phyloP scores from a whole-genome alignment of 2,888 invertebrate genomes.

The Hoplodrina blanda region DNA sequence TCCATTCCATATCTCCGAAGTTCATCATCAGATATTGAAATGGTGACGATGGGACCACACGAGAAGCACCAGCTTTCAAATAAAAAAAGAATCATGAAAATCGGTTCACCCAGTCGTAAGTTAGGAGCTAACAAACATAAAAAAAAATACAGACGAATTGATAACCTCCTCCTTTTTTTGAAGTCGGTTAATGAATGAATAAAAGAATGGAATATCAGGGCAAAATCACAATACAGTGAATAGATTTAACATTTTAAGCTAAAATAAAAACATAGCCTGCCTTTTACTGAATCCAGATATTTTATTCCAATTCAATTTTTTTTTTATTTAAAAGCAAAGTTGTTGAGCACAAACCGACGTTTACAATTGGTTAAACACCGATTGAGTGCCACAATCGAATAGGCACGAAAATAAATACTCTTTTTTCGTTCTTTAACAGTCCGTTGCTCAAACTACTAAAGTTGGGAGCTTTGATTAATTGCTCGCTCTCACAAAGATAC shows the following conservation, averaged over 20 bases:
- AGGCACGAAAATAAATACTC: conserved; percentile 28
- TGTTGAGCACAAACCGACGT: conserved; percentile 47
- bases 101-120: too few relatives aligned
- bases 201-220: not conserved
- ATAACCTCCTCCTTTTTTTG: too few relatives aligned
- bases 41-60: too few relatives aligned
- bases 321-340: conserved; percentile 41
- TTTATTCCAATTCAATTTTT: conserved; percentile 27
- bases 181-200: too few relatives aligned
- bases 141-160: too few relatives aligned
- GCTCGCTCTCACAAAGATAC: conserved; percentile 56
- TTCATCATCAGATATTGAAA: too few relatives aligned
- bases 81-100: too few relatives aligned
- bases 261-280: conserved; percentile 1
- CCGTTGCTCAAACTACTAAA: conserved; percentile 51
- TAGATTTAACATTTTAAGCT: conserved; percentile 10
- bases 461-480: conserved; percentile 59
- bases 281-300: conserved; percentile 7
- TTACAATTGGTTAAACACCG: conserved; percentile 57
- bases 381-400: conserved; percentile 50
- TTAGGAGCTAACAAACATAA: too few relatives aligned
- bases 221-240: conserved; percentile 5
- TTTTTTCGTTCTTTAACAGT: conserved; percentile 47
- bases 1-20: too few relatives aligned
- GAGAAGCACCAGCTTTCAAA: too few relatives aligned